Evolutionary conservation across 2,797 vertebrate genomes (phyloP), one percentile per base, ranked within the genome.

Genomic region (Melanotaenia pygmaea): DNA sequence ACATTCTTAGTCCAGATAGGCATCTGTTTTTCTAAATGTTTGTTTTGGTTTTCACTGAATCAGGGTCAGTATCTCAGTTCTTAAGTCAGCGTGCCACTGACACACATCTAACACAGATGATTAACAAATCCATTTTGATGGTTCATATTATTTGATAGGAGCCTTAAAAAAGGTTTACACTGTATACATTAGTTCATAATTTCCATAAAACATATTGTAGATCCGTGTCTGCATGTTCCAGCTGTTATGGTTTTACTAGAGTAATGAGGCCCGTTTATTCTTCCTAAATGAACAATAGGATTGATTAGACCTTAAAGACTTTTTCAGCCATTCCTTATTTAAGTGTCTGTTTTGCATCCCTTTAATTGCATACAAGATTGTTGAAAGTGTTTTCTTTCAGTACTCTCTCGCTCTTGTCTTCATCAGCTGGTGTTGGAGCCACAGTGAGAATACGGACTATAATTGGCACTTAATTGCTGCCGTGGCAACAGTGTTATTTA

Each of bases 381-480:
- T 70, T 28, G 40, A 76, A 72, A 35, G 61, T 72, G 64, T 87
- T 82, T 77, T 75, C 56, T 67, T 40, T 73, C 70, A 34, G 37
- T 26, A 24, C 12, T 53, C 53, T 71, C 57, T 64, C 45, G n/a
- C 7, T 67, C 64, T 72, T 37, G 4, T 77, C 74, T 62, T 88
- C 81, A 74, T 92, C 77, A 75, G 83, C 61, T 70, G 57, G 79
- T 77, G 69, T 76, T 30, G 1, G 75, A 84, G 65, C 69, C 76
- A 74, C 76, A 64, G 64, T 85, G 86, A 86, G 74, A 88, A 86
- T 85, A 83, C 76, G 76, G 80, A 79, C 89, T 90, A 87, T 92
- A 92, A 93, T 88, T 92, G 90, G 87, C 81, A 73, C 84, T 83
- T 93, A 92, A 93, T 93, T 93, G 91, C 92, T 93, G 88, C 91